These are phyloP conservation scores for Conus betulinus DNA, from an alignment of 1,140 invertebrate genomes.

Conservation along the genomic window DNA sequence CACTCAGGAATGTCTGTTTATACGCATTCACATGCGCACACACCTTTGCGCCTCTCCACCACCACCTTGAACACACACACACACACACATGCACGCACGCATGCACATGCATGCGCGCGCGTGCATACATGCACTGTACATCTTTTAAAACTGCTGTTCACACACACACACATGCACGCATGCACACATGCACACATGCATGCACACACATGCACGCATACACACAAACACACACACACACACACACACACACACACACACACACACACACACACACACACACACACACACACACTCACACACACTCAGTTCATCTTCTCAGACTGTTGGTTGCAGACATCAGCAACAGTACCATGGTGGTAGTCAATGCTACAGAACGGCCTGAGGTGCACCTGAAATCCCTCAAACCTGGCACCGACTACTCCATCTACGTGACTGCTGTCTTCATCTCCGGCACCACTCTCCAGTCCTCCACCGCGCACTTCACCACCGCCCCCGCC, in stretches of 20 bases:
- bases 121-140: not conserved
- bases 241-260: no score
- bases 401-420: constrained; percentile 23
- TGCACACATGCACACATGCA: not conserved
- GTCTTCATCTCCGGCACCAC: constrained; percentile 25
- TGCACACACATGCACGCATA: not conserved
- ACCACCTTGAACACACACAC: not conserved
- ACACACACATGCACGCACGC: not conserved
- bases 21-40: not conserved
- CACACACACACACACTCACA: no score
- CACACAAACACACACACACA: not conserved
- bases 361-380: constrained; percentile 23
- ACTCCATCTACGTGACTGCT: constrained; percentile 29
- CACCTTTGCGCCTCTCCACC: no score
- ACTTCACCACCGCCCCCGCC: constrained; percentile 1
- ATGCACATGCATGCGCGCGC: not conserved
- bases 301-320: not conserved
- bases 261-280: no score
- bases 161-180: not conserved
- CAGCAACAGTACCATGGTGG: not conserved
- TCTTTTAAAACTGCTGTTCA: not conserved
- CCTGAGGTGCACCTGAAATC: constrained; percentile 37
- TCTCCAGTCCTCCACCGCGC: constrained; percentile 18
- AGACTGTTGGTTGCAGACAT: not conserved
- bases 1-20: no score